A percentile compares a stretch with the other conserved stretches of the same genome.
phyloP scores from a whole-genome alignment of 92 coral and sea anemone species.

The Phymanthus crucifer region DNA sequence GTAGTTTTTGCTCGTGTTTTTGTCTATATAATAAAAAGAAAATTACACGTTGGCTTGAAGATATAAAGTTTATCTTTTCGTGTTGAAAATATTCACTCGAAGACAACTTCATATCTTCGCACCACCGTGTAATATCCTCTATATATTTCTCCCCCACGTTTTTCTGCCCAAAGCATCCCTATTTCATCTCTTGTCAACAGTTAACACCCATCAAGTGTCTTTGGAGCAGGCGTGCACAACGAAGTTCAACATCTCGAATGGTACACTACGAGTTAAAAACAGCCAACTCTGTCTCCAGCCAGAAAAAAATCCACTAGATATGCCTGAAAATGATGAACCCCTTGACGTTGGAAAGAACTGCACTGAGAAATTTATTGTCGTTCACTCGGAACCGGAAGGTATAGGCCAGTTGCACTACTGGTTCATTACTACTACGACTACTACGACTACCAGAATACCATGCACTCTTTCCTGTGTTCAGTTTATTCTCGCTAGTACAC shows the following conservation, averaged over 20 bases:
- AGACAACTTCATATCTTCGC: neutral
- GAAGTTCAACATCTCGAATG: constrained; percentile 20
- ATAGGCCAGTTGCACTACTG: too few species aligned
- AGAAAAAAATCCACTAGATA: neutral
- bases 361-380: neutral
- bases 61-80: too few species aligned
- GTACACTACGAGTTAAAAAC: constrained; percentile 9
- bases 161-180: neutral
- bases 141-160: neutral
- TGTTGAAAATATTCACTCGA: too few species aligned
- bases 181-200: neutral
- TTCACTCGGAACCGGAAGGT: constrained; percentile 20
- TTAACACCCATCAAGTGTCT: neutral
- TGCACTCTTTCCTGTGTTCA: too few species aligned
- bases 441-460: too few species aligned
- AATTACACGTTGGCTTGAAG: too few species aligned
- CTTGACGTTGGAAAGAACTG: constrained; percentile 11
- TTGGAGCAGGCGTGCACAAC: constrained; percentile 20
- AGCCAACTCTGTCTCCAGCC: constrained; percentile 20
- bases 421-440: too few species aligned
- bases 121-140: too few species aligned
- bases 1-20: too few species aligned
- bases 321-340: constrained; percentile 31
- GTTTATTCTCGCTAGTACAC: too few species aligned
- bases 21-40: too few species aligned